These are phyloP conservation scores for Pitangus sulphuratus DNA, from an alignment of 2,797 vertebrate species.

Conservation along the genomic window DNA sequence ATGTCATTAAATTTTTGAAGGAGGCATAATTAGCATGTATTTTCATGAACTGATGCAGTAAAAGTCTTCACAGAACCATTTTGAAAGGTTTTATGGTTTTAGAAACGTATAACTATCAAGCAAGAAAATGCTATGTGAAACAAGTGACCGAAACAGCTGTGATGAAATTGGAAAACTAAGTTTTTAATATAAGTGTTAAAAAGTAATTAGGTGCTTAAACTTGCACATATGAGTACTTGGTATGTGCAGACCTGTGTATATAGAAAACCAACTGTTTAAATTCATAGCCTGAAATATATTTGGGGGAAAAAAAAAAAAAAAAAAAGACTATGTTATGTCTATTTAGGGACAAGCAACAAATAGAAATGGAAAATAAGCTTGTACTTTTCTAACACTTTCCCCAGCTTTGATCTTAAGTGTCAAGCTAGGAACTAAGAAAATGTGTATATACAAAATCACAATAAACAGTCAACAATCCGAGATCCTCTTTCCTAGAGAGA, in stretches of 20 bases:
- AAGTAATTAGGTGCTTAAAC: not conserved
- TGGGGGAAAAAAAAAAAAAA: not conserved
- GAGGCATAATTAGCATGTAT: not conserved
- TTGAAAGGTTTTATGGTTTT: not conserved
- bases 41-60: not conserved
- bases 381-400: not conserved
- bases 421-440: not conserved
- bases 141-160: not conserved
- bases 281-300: not conserved
- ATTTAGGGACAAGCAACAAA: not conserved
- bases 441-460: not conserved
- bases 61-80: not conserved
- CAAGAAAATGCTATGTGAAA: not conserved
- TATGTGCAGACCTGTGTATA: not conserved
- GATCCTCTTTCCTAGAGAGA: not conserved
- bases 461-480: not conserved
- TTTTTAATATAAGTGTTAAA: not conserved
- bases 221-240: rapidly evolving
- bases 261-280: not conserved
- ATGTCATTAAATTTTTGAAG: not conserved
- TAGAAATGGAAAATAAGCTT: not conserved
- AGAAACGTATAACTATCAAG: not conserved
- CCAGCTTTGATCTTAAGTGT: not conserved
- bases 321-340: not conserved
- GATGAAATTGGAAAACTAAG: not conserved